Evolutionary conservation across 2,888 invertebrate genomes (phyloP).

Genomic region (Palloptera scutellata): DNA sequence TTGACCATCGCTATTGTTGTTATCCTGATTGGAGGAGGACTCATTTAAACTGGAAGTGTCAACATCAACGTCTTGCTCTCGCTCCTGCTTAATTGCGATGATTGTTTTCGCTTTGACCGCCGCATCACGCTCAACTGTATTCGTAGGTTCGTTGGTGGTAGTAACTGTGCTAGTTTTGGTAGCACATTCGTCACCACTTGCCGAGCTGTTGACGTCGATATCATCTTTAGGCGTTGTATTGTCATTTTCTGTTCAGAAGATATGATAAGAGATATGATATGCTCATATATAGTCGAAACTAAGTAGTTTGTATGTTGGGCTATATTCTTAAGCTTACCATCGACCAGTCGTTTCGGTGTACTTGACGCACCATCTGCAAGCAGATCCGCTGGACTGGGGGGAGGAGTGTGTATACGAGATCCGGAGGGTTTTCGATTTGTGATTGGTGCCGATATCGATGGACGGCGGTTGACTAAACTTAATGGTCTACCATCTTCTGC

Average conservation of each 20-base stretch:
- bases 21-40: conserved; percentile 23
- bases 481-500: conserved; percentile 80
- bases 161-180: conserved; percentile 52
- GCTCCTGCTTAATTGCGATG: conserved; percentile 53
- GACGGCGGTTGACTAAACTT: conserved; percentile 75
- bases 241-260: conserved; percentile 63
- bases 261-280: background rate
- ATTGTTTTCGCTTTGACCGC: conserved; percentile 51
- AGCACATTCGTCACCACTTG: conserved; percentile 10
- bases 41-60: conserved; percentile 31
- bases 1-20: conserved; percentile 56
- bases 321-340: conserved; percentile 63
- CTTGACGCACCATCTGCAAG: conserved; percentile 85
- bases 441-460: conserved; percentile 79
- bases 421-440: conserved; percentile 60
- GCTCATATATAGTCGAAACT: background rate
- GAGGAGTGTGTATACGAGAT: conserved; percentile 77
- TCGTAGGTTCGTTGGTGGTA: conserved; percentile 41
- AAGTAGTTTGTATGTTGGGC: background rate
- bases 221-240: conserved; percentile 69
- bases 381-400: conserved; percentile 76
- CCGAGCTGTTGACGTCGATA: conserved; percentile 3
- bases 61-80: conserved; percentile 35
- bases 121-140: conserved; percentile 17
- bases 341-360: conserved; percentile 76